Base-by-base conservation (phyloP, 2,797 vertebrate genomes). In the Myotis pilosus region DNA sequence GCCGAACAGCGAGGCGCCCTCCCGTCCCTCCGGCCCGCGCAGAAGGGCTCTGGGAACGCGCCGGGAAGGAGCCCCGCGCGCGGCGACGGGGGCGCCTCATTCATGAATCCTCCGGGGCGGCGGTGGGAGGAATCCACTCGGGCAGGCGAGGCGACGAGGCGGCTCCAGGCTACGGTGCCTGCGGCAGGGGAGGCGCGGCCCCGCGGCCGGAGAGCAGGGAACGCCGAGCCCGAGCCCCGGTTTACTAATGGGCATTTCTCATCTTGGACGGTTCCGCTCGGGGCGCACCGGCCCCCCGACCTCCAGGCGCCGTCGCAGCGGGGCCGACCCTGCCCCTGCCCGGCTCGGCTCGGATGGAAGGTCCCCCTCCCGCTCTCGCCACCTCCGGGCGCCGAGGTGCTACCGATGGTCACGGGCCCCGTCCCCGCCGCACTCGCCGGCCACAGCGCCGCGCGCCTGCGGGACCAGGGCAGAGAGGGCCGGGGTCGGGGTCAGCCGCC, bases 81-180 rank as follows among this genome's bases (percentile, higher is more conserved):
- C 55, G 23, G 51, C 9, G 47, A 23, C 5, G 55, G 5, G 87
- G 25, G 87, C 47, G 57, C 84, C 78, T 96, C 96, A 97, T 97
- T 97, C 97, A 97, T 95, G 96, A 95, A 90, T 92, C 87, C 84
- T 51, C 87, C 33, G 53, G 71, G 94, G 66, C 95, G 72, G 95
- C 68, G 78, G 96, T 94, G 91, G 97, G 97, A 94, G 96, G 96
- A 91, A 90, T 78, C 68, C 83, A 89, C 83, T 94, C 53, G 4
- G n/a, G n/a, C n/a, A n/a, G 66, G 89, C 7, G 96, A 96, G 92
- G 88, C 87, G 94, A 91, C 84, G 10, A 69, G 74, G 85, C 82
- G 36, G 92, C 92, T 96, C 53, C 71, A 68, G 75, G 93, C 68
- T 75, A 22, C n/a, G 49, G 69, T 8, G 69, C 85, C 91, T 78